These are phyloP conservation scores for Brachionichthys hirsutus DNA, from an alignment of 2,113 vertebrate species.

Conservation along the genomic window DNA sequence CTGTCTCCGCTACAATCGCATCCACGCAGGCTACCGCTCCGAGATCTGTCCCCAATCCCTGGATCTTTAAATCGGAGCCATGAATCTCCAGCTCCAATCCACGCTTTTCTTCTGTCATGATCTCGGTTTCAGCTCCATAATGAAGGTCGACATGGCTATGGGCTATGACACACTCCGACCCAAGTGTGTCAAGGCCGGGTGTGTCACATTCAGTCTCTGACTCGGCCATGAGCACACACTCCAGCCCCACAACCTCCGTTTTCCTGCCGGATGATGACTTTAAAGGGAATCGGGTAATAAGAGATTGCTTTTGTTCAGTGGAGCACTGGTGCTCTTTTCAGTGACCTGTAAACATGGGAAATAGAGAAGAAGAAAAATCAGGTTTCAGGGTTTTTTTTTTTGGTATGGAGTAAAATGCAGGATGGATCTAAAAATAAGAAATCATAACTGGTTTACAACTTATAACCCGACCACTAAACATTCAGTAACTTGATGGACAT, in stretches of 20 bases:
- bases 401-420: no score
- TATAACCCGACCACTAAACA: no score
- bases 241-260: slow-evolving; percentile 82
- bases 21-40: slow-evolving; percentile 78
- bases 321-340: slow-evolving; percentile 26
- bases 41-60: slow-evolving; percentile 72
- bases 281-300: slow-evolving; percentile 47
- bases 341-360: slow-evolving; percentile 45
- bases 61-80: slow-evolving; percentile 74
- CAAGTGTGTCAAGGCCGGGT: slow-evolving; percentile 82
- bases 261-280: slow-evolving; percentile 66
- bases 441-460: no score
- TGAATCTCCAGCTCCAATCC: slow-evolving; percentile 80
- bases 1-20: slow-evolving; percentile 75
- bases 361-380: not conserved
- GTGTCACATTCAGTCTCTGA: slow-evolving; percentile 86
- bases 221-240: slow-evolving; percentile 84
- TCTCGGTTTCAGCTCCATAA: slow-evolving; percentile 80
- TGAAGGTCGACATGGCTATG: slow-evolving; percentile 84
- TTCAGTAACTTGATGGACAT: no score
- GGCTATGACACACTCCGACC: slow-evolving; percentile 85
- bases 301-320: slow-evolving; percentile 3
- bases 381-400: no score
- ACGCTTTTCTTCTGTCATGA: slow-evolving; percentile 81
- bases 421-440: no score